Evolutionary conservation across 2,888 invertebrate genomes (phyloP), one percentile per base, ranked within the genome.

Genomic region (Luperina nickerlii): DNA sequence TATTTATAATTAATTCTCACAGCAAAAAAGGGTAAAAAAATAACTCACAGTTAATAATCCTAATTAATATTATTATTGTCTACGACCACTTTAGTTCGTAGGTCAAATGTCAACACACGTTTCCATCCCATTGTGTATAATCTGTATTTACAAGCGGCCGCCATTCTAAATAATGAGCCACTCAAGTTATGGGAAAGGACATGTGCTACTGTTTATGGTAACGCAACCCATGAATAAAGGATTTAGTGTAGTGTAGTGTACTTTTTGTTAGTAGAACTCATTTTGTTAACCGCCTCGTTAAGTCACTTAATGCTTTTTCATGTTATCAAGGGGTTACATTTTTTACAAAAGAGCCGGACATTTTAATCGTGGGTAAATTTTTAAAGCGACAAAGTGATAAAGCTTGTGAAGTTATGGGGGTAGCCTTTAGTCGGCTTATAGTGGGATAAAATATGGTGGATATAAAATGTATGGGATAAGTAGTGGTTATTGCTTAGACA

Each of bases 171-270:
- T 86, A 76, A 87, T 81, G 73, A 74, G 24, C 54, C 65, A 60
- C 71, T 57, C 51, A 74, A 85, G 62, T 85, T 87, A 87, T 85
- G 85, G 70, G 85, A 87, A 87, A 76, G 68, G 78, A 85, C 87
- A 87, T 74, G 18, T 86, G 87, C 45, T 13, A 67, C 54, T 87
- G 77, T 85, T 81, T 87, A 77, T 84, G 76, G 74, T 73, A 51
- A 62, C 42, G 48, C 57, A 42, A 62, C 67, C 32, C 72, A 72
- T 63, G 63, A 57, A 73, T 63, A 76, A 75, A 54, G 38, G 66
- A 54, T 15, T 7, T 72, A 32, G 38, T 66, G 45, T 48, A 15
- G 15, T 15, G 54, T 82, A 74, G 74, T 78, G 54, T 82, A 74
- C 72, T 78, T 69, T 78, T 54, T 67, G 67, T 71, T 67, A 66